A percentile compares a stretch with the other conserved stretches of the same genome.
phyloP scores from a whole-genome alignment of 2,888 invertebrate species.

The Acronicta aceris region DNA sequence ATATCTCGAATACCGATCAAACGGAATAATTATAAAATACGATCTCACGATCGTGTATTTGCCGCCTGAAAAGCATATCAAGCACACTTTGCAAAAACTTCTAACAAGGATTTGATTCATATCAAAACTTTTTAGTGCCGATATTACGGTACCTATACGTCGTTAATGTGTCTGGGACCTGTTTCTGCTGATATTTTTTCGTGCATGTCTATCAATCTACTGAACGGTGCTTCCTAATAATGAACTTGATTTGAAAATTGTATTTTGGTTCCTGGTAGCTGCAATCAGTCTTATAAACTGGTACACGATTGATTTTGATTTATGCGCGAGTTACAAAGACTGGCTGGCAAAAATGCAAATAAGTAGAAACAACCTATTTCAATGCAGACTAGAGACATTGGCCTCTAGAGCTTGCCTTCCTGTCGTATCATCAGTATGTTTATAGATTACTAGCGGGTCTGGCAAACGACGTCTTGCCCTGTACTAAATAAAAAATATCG shows the following conservation, averaged over 20 bases:
- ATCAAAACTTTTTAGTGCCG: constrained; percentile 1
- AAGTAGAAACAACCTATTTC: too few species aligned
- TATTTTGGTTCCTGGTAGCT: not conserved
- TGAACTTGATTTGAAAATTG: constrained; percentile 12
- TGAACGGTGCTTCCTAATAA: constrained; percentile 14
- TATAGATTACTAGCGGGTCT: too few species aligned
- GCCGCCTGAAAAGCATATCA: too few species aligned
- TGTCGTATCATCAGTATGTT: too few species aligned
- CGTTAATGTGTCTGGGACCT: constrained; percentile 12
- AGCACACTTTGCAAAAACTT: constrained; percentile 5
- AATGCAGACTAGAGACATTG: too few species aligned
- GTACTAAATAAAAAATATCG: too few species aligned
- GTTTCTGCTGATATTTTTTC: constrained; percentile 26
- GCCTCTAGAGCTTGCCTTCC: too few species aligned
- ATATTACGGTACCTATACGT: constrained; percentile 17
- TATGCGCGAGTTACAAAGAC: too few species aligned
- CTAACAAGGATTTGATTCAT: constrained; percentile 6
- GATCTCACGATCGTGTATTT: not conserved
- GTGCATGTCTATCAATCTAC: constrained; percentile 12
- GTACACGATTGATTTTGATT: too few species aligned
- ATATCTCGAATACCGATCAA: not conserved
- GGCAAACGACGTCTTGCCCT: too few species aligned
- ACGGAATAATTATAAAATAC: not conserved
- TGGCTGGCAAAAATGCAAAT: too few species aligned
- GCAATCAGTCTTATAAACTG: not conserved